phyloP scores from a whole-genome alignment of 2,888 invertebrate species.

The Trilocha varians region DNA sequence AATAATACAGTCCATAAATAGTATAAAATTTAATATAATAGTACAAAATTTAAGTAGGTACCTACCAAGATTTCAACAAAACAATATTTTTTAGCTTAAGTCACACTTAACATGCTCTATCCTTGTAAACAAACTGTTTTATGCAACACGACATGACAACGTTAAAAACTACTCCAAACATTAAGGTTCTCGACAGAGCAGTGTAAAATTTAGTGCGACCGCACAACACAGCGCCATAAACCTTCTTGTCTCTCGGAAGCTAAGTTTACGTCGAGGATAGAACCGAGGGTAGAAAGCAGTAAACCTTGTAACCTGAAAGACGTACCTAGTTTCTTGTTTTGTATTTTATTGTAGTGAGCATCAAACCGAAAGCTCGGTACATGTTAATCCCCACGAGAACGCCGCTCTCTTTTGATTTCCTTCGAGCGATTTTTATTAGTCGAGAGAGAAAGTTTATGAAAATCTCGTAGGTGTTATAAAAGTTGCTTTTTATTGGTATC shows the following conservation, averaged over 20 bases:
- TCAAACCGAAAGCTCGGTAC: background rate
- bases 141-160: no score
- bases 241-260: conserved; percentile 1
- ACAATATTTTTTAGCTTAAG: no score
- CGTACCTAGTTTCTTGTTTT: background rate
- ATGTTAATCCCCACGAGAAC: background rate
- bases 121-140: no score
- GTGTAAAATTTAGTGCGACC: conserved; percentile 5
- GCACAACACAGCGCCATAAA: conserved; percentile 3
- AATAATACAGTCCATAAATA: no score
- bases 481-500: background rate
- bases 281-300: conserved; percentile 2
- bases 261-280: conserved; percentile 4
- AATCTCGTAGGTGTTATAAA: background rate
- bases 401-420: background rate
- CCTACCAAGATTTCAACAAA: no score
- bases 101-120: no score
- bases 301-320: background rate
- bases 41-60: no score
- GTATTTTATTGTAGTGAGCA: background rate
- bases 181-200: background rate
- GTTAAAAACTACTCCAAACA: conserved; percentile 1
- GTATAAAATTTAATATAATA: no score
- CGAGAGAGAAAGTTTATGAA: background rate
- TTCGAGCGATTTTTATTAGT: background rate